These are phyloP conservation scores for Sakesphorus luctuosus DNA, from an alignment of 2,113 vertebrate genomes.

Conservation along the genomic window DNA sequence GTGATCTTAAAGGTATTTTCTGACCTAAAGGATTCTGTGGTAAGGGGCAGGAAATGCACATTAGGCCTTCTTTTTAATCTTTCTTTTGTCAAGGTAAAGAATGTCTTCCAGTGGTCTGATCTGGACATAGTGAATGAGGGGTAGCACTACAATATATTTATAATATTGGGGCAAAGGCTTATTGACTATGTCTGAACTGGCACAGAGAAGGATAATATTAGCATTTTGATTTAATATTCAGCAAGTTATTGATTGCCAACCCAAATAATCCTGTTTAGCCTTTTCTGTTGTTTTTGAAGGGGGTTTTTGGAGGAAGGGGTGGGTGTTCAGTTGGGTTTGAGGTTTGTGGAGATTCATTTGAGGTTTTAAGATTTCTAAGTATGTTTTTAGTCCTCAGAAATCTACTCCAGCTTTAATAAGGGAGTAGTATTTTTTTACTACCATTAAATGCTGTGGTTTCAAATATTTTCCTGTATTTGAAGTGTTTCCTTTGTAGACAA, in stretches of 20 bases:
- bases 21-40: background rate
- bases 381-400: background rate
- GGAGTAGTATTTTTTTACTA: background rate
- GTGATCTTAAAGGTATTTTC: background rate
- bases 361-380: background rate
- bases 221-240: background rate
- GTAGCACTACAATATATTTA: background rate
- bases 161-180: background rate
- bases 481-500: background rate
- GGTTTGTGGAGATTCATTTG: background rate
- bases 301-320: background rate
- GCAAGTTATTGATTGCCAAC: background rate
- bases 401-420: background rate
- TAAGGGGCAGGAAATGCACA: background rate
- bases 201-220: background rate
- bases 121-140: background rate
- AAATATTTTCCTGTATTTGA: background rate
- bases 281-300: background rate
- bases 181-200: background rate
- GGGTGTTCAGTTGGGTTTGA: background rate
- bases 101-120: background rate
- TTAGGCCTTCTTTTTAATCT: background rate
- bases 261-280: background rate
- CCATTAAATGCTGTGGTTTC: background rate
- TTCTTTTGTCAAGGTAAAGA: background rate